Evolutionary conservation across 1,140 invertebrate species (phyloP), one percentile per base, ranked within the genome.

Genomic region (Rhopalosiphum maidis): DNA sequence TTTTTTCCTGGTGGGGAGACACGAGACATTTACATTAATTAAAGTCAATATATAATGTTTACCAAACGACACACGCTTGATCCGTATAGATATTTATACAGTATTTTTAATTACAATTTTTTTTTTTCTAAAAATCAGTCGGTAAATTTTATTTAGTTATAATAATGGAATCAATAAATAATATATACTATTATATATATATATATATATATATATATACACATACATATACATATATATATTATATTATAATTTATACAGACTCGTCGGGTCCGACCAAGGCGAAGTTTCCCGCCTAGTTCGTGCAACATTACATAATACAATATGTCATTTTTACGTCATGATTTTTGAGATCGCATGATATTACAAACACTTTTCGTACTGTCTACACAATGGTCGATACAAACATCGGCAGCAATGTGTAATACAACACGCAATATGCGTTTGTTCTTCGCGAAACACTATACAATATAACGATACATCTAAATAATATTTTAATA

Each of bases 41-140:
- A 18, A 77, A 77, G 60, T 77, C 15, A n/a, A 77, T 68, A n/a
- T 68, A n/a, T 68, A 15, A n/a, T 68, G 25, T 77, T 35, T 77
- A 35, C 60, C 30, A n/a, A 15, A 55, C 88, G 23, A 55, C 88
- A 54, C 35, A 7, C 51, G 54, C 25, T 77, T n/a, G 60, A 37
- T n/a, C n/a, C n/a, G 43, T 48, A 48, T 21, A 15, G 55, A 82
- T 30, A 46, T 91, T 83, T 85, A 86, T 41, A 93, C 35, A 55
- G 15, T 83, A 25, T 92, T 51, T 35, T 18, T n/a, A 92, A n/a
- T 93, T 86, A 93, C 91, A 93, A 93, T 55, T 54, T 41, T 85
- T 77, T 68, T 68, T 85, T 85, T 55, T 93, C 91, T 93, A 93
- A 93, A 55, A 85, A 93, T 93, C 91, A 93, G 91, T 93, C 91